These are phyloP conservation scores for Venustaconcha ellipsiformis DNA, from an alignment of 1,140 invertebrate genomes.

Conservation along the genomic window DNA sequence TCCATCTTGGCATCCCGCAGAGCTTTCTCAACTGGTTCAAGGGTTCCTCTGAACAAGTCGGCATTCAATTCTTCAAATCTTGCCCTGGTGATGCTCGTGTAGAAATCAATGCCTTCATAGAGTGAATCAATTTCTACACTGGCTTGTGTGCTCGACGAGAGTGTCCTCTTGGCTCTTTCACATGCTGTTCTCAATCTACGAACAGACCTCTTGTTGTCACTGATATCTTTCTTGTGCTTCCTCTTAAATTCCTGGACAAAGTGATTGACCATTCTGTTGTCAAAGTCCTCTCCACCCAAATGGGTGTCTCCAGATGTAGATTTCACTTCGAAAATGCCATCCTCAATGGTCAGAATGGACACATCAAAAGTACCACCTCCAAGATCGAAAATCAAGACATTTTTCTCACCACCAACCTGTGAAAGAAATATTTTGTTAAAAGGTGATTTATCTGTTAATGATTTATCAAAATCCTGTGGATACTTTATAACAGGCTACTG, in stretches of 20 bases:
- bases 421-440: neutral
- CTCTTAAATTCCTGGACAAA: constrained; percentile 64
- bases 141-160: constrained; percentile 65
- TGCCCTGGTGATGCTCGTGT: constrained; percentile 67
- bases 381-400: constrained; percentile 68
- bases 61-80: constrained; percentile 78
- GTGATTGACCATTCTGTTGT: constrained; percentile 63
- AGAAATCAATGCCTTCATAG: constrained; percentile 72
- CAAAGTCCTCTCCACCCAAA: constrained; percentile 60
- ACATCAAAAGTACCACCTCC: constrained; percentile 62
- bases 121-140: constrained; percentile 79
- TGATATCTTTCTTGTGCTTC: constrained; percentile 64
- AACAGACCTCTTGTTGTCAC: constrained; percentile 54
- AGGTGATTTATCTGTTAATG: no score
- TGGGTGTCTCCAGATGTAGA: constrained; percentile 76
- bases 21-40: constrained; percentile 96
- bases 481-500: no score
- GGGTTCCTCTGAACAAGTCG: constrained; percentile 87
- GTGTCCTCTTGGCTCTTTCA: constrained; percentile 74
- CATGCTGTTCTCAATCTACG: constrained; percentile 76
- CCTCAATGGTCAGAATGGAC: constrained; percentile 54
- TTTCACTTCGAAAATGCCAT: constrained; percentile 76
- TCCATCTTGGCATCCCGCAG: constrained; percentile 94
- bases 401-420: constrained; percentile 67
- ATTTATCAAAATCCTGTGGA: no score